Conservation (phyloP, 2,888 invertebrate genomes). For the Acrocyrtus sp. region DNA sequence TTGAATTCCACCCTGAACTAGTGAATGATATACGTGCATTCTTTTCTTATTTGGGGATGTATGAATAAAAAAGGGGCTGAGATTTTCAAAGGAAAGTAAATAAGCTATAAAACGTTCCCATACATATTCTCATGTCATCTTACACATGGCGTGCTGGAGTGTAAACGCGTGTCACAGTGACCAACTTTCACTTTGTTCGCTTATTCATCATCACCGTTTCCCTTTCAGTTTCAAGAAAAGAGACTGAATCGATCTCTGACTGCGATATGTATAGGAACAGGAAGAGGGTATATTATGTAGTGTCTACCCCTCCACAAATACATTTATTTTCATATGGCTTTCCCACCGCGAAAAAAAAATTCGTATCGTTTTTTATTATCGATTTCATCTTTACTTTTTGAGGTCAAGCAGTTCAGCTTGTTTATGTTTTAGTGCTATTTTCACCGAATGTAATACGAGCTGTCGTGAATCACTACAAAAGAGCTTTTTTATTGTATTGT, state of each 20-base stretch:
- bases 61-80: neutral
- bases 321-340: too few species aligned
- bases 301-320: too few species aligned
- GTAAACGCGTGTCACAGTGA: slow-evolving; percentile 28
- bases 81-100: slow-evolving; percentile 1
- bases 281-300: neutral
- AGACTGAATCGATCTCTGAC: neutral
- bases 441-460: slow-evolving; percentile 13
- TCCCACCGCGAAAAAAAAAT: too few species aligned
- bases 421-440: slow-evolving; percentile 3
- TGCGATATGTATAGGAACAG: neutral
- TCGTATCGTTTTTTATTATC: slow-evolving; percentile 19
- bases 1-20: slow-evolving; percentile 1
- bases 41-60: neutral
- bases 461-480: neutral
- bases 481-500: neutral
- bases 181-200: slow-evolving; percentile 31
- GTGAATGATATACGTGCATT: neutral
- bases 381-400: slow-evolving; percentile 31
- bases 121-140: too few species aligned
- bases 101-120: too few species aligned
- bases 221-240: too few species aligned
- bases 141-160: too few species aligned
- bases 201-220: neutral
- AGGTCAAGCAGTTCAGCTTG: slow-evolving; percentile 35